These are phyloP conservation scores for Apus apus DNA, from an alignment of 2,113 vertebrate genomes.

Conservation along the genomic window DNA sequence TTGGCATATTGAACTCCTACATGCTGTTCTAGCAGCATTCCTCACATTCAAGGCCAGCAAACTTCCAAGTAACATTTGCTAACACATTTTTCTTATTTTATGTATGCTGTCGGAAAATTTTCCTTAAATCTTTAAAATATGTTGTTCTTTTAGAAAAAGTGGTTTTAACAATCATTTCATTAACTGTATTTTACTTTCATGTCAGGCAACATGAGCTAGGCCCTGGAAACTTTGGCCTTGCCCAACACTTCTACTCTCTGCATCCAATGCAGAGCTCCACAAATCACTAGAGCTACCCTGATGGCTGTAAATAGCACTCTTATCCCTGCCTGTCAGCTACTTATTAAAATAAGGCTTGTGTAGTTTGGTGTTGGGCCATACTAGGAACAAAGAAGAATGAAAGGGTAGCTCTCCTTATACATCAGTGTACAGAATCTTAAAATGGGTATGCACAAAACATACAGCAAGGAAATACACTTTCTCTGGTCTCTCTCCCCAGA, in stretches of 20 bases:
- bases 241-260: background rate
- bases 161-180: background rate
- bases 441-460: background rate
- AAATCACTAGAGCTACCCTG: accelerated
- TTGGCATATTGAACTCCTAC: background rate
- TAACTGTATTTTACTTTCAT: background rate
- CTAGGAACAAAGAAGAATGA: background rate
- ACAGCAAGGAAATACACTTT: background rate
- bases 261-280: background rate
- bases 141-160: background rate
- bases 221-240: background rate
- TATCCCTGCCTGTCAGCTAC: background rate
- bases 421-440: background rate
- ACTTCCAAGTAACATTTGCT: background rate
- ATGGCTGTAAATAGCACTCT: background rate
- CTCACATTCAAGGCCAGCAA: background rate
- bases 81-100: background rate
- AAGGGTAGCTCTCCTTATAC: background rate
- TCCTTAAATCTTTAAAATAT: background rate
- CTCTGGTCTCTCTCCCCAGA: background rate
- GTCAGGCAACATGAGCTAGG: background rate
- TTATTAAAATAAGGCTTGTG: background rate
- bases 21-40: background rate
- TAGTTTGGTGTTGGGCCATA: background rate
- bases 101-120: background rate